Evolutionary conservation across 2,113 vertebrate genomes (phyloP), one percentile per base, ranked within the genome.

Genomic region (Chloropsis cyanopogon): DNA sequence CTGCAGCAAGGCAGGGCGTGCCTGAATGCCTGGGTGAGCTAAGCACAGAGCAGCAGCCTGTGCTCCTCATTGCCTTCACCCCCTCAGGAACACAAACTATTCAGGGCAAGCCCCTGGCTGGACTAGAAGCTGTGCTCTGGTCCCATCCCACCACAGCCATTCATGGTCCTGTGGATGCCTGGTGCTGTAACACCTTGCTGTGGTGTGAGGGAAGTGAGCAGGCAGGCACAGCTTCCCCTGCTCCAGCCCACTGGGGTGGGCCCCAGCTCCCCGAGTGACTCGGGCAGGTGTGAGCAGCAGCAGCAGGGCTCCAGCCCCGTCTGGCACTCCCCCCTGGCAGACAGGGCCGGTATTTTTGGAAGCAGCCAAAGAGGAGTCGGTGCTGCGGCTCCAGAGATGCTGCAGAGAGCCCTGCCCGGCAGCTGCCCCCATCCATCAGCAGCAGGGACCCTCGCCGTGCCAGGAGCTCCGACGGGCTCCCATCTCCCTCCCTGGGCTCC

Each of bases 1-100:
- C 73, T 35, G 68, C 82, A 68, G 92, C 54, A 83, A 14, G 81
- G 87, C 71, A 77, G 89, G 86, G 91, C 20, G 80, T 93, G 91
- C 42, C 69, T 12, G 63, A 64, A 47, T 65, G 85, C 90, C 91
- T 41, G 86, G 14, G 9, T 16, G 29, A 56, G 42, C 83, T 52
- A 57, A 93, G 46, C 80, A 12, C 49, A 0, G 13, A 42, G 70
- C 85, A 78, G 90, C 81, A 90, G 24, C 31, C 39, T 4, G 4
- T 23, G 79, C 26, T 10, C 78, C 15, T 10, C 6, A 0, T 33
- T 25, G 8, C 31, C 80, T 47, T 14, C 68, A 12, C 1, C 41
- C 50, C 57, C 35, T 14, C 26, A 3, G 78, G 54, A 91, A 28
- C 21, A 46, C 18, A 22, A 28, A 82, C 12, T 10, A 22, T 4